Base-by-base conservation (phyloP, 1,140 invertebrate genomes). In the Idris sp. region DNA sequence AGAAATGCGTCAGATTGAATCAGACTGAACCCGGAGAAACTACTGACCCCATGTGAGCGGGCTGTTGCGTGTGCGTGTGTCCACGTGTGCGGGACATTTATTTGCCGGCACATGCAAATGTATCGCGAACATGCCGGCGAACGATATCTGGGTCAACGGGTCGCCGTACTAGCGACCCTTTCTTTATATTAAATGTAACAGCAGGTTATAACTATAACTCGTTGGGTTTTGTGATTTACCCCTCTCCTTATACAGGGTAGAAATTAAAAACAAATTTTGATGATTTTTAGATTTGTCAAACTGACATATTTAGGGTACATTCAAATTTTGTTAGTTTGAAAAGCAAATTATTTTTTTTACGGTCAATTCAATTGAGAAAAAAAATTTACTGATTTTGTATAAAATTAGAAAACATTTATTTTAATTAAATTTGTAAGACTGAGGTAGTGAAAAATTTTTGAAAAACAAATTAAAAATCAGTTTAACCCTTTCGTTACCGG, bases 1-100 rank as follows among this genome's bases (percentile, higher is more conserved):
- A 53, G 67, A 83, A 83, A 81, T 81, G 82, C 80, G 79, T 83
- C 44, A 81, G 81, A 84, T 83, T 81, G 79, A 83, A 83, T 81
- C 81, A n/a, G 62, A 40, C 62, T 41, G 36, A 62, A 36, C 41
- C 48, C 64, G 36, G 78, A 9, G 67, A 78, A 83, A 83, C 46
- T 82, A 79, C 79, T 82, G 79, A 81, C 82, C 82, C 26, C 35
- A 38, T 61, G 46, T 44, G 40, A 54, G 48, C 56, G 58, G 62
- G 31, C 26, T 51, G 54, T 69, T 73, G 68, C 69, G 73, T 62
- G 74, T 81, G 76, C 81, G 81, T 81, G 67, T 44, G 64, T 59
- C 64, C 76, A 77, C 61, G 56, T 41, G 46, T 19, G 18, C 11
- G 25, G 72, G 82, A 81, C 81, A 83, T 83, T 84, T 80, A 77